A percentile compares a stretch with the other conserved stretches of the same genome.
Conservation (phyloP, 2,797 vertebrate species). For the Thalassophryne amazonica region DNA sequence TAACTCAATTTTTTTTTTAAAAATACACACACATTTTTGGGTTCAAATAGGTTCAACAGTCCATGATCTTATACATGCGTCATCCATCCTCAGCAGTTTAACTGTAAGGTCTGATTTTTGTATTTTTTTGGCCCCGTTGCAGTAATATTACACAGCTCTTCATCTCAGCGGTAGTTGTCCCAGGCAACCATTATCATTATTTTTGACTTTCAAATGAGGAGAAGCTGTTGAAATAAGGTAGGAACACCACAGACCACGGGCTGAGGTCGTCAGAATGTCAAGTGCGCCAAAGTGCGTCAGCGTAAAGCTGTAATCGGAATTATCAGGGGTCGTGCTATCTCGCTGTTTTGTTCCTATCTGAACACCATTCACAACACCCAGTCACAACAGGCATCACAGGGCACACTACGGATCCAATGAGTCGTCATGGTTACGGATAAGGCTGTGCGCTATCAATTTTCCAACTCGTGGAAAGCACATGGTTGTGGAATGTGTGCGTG, state of each 20-base stretch:
- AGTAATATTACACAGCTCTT: background rate
- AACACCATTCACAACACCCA: constrained; percentile 38
- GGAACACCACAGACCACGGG: constrained; percentile 1
- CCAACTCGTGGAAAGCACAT: constrained; percentile 45
- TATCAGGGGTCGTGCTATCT: constrained; percentile 45
- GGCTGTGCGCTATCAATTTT: constrained; percentile 39
- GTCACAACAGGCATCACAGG: constrained; percentile 47
- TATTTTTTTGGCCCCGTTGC: too few relatives aligned
- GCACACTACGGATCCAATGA: constrained; percentile 24
- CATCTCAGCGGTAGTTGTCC: background rate
- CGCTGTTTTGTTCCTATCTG: constrained; percentile 35
- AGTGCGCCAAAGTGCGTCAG: constrained; percentile 4
- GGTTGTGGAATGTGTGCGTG: constrained; percentile 19
- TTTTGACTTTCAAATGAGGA: constrained; percentile 2
- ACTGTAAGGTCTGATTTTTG: too few relatives aligned
- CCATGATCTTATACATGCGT: too few relatives aligned
- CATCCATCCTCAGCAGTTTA: too few relatives aligned
- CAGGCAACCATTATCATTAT: background rate
- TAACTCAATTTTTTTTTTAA: too few relatives aligned
- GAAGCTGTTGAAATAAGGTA: constrained; percentile 1
- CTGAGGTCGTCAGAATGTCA: constrained; percentile 22
- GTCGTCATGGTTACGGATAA: constrained; percentile 63
- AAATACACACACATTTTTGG: constrained; percentile 43
- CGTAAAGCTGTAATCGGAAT: constrained; percentile 12
- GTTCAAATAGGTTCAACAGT: constrained; percentile 22